phyloP scores from a whole-genome alignment of 2,797 vertebrate species.

The Borostomias antarcticus region DNA sequence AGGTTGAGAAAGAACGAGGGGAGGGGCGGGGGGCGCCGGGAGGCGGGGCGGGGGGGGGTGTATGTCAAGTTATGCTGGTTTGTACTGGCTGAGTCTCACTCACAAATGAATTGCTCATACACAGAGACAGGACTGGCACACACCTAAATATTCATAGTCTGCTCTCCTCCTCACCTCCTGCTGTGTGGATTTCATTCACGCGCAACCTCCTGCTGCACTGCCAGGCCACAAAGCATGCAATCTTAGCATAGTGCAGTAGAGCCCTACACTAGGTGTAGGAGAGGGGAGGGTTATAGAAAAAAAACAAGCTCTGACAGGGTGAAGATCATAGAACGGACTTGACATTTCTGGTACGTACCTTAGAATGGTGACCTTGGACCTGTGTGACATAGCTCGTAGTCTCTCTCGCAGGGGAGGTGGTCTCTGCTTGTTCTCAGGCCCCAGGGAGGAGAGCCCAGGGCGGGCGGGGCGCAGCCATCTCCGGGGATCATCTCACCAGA shows the following conservation, averaged over 20 bases:
- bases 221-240: conserved; percentile 42
- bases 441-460: conserved; percentile 1
- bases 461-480: conserved; percentile 1
- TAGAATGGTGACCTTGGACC: conserved; percentile 30
- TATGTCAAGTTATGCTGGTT: not conserved
- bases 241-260: conserved; percentile 27
- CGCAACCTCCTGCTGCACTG: conserved; percentile 32
- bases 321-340: too few relatives aligned
- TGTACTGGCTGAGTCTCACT: conserved; percentile 17
- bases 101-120: conserved; percentile 16
- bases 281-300: not conserved
- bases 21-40: not conserved
- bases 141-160: conserved; percentile 52
- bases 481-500: conserved; percentile 33
- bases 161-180: conserved; percentile 36
- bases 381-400: conserved; percentile 7
- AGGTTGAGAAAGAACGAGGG: not conserved
- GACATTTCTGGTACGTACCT: conserved; percentile 18
- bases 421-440: conserved; percentile 19
- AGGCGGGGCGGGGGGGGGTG: not conserved
- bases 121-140: conserved; percentile 25
- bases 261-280: not conserved
- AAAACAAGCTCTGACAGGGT: too few relatives aligned
- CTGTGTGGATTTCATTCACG: conserved; percentile 34
- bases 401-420: conserved; percentile 7